Evolutionary conservation across 1,140 invertebrate genomes (phyloP), one percentile per base, ranked within the genome.

Genomic region (Venturia canescens): DNA sequence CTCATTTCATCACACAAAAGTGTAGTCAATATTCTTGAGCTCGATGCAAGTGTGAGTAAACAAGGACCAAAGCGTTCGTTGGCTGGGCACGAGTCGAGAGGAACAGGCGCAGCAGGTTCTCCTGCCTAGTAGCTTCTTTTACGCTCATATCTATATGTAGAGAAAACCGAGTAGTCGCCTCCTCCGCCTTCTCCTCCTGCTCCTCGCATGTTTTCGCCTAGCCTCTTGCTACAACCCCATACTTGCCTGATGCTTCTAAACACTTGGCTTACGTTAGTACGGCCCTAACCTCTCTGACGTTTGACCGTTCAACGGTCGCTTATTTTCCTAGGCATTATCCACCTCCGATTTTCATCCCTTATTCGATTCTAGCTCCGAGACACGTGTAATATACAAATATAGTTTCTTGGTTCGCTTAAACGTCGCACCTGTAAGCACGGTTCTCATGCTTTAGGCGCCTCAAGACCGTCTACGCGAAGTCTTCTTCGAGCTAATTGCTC

Each of bases 241-340:
- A 87, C 81, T 88, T 78, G 74, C 88, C 88, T 88, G 88, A 67
- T 89, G 82, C 82, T 89, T 89, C 88, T 89, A 89, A 89, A 86
- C 88, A 88, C 80, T 79, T 75, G 66, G 75, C 82, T 85, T 80
- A 63, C 78, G 78, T 80, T 86, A 87, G 84, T 84, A 84, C 82
- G 83, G 82, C 82, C 80, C 85, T 85, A 88, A 86, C 82, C 86
- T 86, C 66, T 75, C 75, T 80, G 71, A 83, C 78, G 31, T 27
- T 70, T 66, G 31, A 26, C 31, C 79, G 21, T 63, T 67, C 9
- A 63, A 50, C 57, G 63, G 44, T 16, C 26, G 5, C 4, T 21
- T 3, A 11, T 11, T 21, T 38, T 53, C 71, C 71, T 74, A 74
- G 71, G 57, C 48, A 18, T 16, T 23, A 27, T 74, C 38, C 29